Evolutionary conservation across 1,140 invertebrate species (phyloP).

Genomic region (Hydropsyche tenuis): DNA sequence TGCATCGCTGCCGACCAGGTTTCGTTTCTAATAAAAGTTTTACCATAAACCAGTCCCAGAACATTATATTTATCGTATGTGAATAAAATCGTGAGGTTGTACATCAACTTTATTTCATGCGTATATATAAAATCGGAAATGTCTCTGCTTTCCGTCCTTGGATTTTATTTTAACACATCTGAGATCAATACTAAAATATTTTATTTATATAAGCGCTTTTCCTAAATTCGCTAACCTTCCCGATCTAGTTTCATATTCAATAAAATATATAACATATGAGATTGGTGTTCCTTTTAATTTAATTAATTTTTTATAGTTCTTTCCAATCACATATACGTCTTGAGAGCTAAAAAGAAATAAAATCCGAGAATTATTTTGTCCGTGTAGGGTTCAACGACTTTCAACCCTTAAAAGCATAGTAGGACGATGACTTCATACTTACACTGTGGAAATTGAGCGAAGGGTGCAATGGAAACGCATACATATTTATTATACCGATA

Average conservation of each 20-base stretch:
- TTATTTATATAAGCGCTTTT: no score
- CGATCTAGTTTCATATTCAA: no score
- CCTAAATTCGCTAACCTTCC: no score
- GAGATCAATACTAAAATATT: no score
- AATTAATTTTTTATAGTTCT: not conserved
- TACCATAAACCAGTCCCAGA: not conserved
- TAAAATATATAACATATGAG: not conserved
- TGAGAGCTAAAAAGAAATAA: no score
- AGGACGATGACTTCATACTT: constrained; percentile 15
- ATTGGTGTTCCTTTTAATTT: not conserved
- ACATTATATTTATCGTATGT: no score
- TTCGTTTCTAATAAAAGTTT: not conserved
- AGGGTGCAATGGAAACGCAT: constrained; percentile 5
- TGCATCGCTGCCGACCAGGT: not conserved
- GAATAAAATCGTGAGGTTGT: no score
- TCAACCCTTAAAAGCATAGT: not conserved
- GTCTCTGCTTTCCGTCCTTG: no score
- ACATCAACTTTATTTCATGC: no score
- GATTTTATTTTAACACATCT: no score
- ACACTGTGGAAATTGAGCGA: not conserved
- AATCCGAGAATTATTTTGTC: not conserved
- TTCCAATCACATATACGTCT: no score
- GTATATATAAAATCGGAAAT: no score
- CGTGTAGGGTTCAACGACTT: constrained; percentile 9
- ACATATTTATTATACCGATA: not conserved